phyloP scores from a whole-genome alignment of 2,797 vertebrate genomes.

The Dendrocincla tyrannina region DNA sequence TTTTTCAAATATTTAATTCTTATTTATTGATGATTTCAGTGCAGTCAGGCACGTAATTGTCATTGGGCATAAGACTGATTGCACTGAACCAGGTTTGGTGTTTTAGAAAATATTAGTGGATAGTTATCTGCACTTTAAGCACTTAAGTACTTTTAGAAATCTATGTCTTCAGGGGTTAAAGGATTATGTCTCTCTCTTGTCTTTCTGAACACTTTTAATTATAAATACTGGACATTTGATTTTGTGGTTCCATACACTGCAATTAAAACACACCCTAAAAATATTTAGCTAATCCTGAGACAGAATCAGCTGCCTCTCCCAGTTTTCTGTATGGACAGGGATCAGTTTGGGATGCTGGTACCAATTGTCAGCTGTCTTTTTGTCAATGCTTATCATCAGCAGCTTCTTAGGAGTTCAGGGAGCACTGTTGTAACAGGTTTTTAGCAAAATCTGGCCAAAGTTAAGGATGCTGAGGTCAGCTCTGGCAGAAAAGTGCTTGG shows the following conservation, averaged over 20 bases:
- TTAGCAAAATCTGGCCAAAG: not conserved
- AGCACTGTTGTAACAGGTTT: not conserved
- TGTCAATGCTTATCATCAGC: rapidly evolving
- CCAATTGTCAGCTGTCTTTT: not conserved
- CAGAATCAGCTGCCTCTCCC: not conserved
- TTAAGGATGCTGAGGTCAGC: not conserved
- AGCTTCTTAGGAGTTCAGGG: not conserved
- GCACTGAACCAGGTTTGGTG: not conserved
- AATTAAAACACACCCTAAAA: not conserved
- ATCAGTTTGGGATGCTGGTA: not conserved
- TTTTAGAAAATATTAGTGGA: not conserved
- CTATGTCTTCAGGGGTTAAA: not conserved
- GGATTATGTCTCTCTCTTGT: not conserved
- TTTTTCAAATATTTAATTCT: not conserved
- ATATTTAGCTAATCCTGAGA: not conserved
- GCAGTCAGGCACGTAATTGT: not conserved
- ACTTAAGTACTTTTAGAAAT: not conserved
- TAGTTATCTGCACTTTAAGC: not conserved
- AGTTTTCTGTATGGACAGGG: not conserved
- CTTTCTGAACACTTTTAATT: not conserved
- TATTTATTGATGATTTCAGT: not conserved
- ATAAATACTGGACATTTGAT: not conserved
- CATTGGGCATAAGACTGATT: not conserved
- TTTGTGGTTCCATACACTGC: not conserved
- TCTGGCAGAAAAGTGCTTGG: not conserved